Evolutionary conservation across 1,140 invertebrate species (phyloP), one percentile per base, ranked within the genome.

Genomic region (Centruroides vittatus): DNA sequence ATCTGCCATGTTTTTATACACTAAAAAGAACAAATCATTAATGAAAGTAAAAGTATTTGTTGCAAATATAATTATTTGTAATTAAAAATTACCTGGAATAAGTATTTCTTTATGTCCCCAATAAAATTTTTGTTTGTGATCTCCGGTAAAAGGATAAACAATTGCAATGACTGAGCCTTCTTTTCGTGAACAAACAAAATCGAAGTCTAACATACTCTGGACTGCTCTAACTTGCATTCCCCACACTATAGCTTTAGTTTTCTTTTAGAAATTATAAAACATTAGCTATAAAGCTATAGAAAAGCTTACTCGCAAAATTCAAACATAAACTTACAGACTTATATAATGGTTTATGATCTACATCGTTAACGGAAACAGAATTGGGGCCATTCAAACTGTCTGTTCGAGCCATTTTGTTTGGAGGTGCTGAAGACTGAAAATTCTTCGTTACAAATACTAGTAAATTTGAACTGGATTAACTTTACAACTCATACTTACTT

Each of bases 41-140:
- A 23, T 23, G 23, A 23, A 23, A 23, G 23, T 23, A 23, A 23
- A n/a, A 23, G 23, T 23, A 23, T 23, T 23, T 23, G 2, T 23
- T 23, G 23, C 23, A 9, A 10, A 36, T 13, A 23, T 41, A 53
- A 12, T n/a, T n/a, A 13, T 7, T 13, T 13, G 7, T 58, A n/a
- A 23, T 23, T 23, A 23, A 23, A 35, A 53, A 53, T 57, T 65
- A 77, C 75, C 73, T 64, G 87, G 87, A 72, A 97, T 86, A 7
- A 97, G 81, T 52, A 97, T 86, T 75, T 99, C 96, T 72, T 98
- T 98, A 75, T 99, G 95, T 1, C 96, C 97, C 88, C 95, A 99
- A 72, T 99, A 99, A 77, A 94, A 99, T 75, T 99, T 99, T 73
- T 97, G 93, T 71, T 97, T 97, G 72, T 99, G 95, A 77, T 99